Evolutionary conservation across 2,113 vertebrate species (phyloP).

Genomic region (Cochlearius cochlearius): DNA sequence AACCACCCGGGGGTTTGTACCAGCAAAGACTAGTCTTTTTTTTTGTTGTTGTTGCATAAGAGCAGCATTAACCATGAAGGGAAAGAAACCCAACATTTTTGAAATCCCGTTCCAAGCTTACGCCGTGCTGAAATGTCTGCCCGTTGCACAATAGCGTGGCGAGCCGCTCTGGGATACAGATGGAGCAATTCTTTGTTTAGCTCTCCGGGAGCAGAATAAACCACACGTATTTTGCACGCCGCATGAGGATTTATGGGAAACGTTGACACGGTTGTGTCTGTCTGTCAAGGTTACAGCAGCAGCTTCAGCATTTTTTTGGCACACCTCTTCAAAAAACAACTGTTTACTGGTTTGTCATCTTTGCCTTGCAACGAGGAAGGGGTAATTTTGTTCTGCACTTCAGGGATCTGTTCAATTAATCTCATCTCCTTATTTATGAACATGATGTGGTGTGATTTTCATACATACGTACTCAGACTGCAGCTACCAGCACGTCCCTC

Average conservation of each 20-base stretch:
- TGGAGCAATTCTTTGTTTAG: neutral
- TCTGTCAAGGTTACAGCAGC: neutral
- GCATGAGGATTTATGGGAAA: neutral
- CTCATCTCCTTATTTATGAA: neutral
- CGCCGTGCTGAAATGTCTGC: neutral
- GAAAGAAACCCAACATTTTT: neutral
- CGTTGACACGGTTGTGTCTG: neutral
- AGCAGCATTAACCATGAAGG: neutral
- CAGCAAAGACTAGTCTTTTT: neutral
- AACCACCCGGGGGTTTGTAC: neutral
- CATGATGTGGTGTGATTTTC: neutral
- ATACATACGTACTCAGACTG: neutral
- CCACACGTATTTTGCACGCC: neutral
- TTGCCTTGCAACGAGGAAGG: neutral
- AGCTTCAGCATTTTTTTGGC: neutral
- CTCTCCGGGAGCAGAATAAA: neutral
- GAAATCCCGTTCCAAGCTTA: neutral
- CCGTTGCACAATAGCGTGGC: neutral
- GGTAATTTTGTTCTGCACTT: neutral
- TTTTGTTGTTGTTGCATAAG: neutral
- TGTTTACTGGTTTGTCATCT: neutral
- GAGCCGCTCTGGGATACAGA: neutral
- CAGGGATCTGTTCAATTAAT: neutral
- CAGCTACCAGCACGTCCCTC: neutral
- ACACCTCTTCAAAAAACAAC: neutral